A percentile compares a stretch with the other conserved stretches of the same genome.
Conservation (phyloP, 2,888 invertebrate genomes). For the Agrochola litura region DNA sequence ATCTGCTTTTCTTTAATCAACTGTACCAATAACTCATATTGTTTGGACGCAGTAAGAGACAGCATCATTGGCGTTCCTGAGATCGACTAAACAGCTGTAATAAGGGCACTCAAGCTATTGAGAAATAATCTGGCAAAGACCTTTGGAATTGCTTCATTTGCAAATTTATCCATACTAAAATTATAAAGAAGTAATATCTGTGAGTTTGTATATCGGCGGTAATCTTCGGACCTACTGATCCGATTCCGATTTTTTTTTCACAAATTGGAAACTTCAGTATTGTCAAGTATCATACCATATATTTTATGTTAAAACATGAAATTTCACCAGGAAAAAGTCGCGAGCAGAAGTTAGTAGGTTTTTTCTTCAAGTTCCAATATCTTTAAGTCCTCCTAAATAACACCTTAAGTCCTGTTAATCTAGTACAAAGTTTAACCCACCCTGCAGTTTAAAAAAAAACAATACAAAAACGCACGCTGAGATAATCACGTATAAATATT, state of each 20-base stretch:
- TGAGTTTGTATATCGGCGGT: too few relatives aligned
- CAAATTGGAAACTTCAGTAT: too few relatives aligned
- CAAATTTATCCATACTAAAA: too few relatives aligned
- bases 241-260: too few relatives aligned
- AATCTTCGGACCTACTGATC: too few relatives aligned
- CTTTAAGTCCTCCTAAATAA: background rate
- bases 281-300: too few relatives aligned
- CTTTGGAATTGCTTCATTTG: background rate
- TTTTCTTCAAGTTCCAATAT: too few relatives aligned
- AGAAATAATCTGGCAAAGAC: background rate
- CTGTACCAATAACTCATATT: background rate
- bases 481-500: constrained; percentile 61
- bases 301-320: too few relatives aligned
- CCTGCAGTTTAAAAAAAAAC: constrained; percentile 22
- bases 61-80: background rate
- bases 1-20: background rate
- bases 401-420: background rate
- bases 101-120: background rate
- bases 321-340: too few relatives aligned
- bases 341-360: too few relatives aligned
- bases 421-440: background rate
- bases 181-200: too few relatives aligned
- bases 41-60: background rate
- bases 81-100: background rate
- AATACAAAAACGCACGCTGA: constrained; percentile 34